These are phyloP conservation scores for Notechis scutatus DNA, from an alignment of 2,113 vertebrate genomes.

Conservation along the genomic window DNA sequence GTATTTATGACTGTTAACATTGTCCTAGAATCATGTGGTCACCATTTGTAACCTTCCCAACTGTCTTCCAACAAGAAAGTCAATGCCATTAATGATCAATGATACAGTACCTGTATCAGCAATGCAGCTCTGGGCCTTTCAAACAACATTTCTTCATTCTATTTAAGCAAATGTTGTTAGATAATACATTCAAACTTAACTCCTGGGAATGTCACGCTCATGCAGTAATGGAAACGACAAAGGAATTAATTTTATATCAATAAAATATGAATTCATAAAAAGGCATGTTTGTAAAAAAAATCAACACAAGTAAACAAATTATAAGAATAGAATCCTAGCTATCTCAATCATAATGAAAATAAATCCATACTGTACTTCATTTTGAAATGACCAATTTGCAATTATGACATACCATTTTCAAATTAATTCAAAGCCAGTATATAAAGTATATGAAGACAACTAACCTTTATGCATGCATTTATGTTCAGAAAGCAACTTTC, in stretches of 20 bases:
- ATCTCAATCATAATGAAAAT: neutral
- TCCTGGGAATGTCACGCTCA: neutral
- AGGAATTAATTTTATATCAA: neutral
- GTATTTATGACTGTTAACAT: neutral
- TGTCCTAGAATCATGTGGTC: neutral
- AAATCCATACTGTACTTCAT: neutral
- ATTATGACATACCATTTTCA: neutral
- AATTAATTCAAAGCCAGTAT: neutral
- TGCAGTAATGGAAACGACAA: neutral
- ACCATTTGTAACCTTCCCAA: neutral
- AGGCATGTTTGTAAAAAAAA: neutral
- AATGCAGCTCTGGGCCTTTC: neutral
- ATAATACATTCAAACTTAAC: neutral
- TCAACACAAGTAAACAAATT: neutral
- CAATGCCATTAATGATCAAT: neutral
- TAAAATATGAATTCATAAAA: neutral
- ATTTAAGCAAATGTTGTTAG: slow-evolving; percentile 28
- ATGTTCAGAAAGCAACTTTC: neutral
- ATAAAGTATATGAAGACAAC: neutral
- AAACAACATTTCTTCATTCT: neutral
- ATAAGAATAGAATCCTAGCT: neutral
- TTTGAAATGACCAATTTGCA: neutral
- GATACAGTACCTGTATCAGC: neutral
- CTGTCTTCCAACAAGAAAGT: neutral
- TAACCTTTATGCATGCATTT: neutral